Conservation (phyloP, 2,797 vertebrate species). For the Cossypha heuglini region DNA sequence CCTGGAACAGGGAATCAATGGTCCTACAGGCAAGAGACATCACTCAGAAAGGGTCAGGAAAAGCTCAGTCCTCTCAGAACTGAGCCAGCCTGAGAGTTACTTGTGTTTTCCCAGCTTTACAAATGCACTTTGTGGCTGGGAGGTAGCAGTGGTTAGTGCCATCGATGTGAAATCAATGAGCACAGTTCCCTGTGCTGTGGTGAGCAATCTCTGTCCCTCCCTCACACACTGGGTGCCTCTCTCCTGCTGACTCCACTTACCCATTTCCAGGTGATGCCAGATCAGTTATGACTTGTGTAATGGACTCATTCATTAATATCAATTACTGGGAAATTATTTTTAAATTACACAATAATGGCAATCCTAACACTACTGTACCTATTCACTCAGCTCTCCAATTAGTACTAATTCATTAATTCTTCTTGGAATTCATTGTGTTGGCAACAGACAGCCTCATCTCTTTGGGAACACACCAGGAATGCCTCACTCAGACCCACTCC, state of each 20-base stretch:
- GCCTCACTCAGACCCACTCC: accelerated
- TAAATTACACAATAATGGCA: slow-evolving; percentile 28
- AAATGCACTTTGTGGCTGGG: background rate
- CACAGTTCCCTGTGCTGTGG: background rate
- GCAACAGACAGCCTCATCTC: background rate
- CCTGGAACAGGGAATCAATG: slow-evolving; percentile 82
- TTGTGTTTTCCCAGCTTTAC: background rate
- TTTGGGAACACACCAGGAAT: background rate
- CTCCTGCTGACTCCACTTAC: background rate
- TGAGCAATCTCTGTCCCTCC: background rate
- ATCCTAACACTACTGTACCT: background rate
- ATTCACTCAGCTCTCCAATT: slow-evolving; percentile 43
- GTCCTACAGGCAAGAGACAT: slow-evolving; percentile 64
- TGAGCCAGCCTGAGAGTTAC: background rate
- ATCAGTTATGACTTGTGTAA: slow-evolving; percentile 35
- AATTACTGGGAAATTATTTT: slow-evolving; percentile 38
- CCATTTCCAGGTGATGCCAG: background rate
- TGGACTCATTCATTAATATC: slow-evolving; percentile 37
- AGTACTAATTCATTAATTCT: slow-evolving; percentile 34
- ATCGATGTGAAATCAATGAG: background rate
- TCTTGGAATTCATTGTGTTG: slow-evolving; percentile 13
- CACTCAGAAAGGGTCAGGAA: accelerated
- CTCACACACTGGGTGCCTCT: background rate
- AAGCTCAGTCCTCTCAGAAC: background rate
- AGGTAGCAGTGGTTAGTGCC: background rate